Conservation (phyloP, 2,113 vertebrate species). For the Litocranius walleri region DNA sequence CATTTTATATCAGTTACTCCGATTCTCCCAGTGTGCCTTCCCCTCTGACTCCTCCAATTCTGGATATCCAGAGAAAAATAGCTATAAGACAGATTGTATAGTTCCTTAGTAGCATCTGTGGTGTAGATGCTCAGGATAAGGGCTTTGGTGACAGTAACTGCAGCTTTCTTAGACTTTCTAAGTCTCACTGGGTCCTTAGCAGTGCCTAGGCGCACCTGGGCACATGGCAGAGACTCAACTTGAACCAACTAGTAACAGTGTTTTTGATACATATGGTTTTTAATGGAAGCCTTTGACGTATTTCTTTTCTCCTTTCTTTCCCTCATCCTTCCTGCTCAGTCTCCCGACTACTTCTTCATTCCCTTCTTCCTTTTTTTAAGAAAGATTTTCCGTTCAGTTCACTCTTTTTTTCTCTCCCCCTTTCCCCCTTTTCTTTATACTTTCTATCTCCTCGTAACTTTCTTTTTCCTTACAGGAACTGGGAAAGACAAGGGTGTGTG, state of each 20-base stretch:
- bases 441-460: constrained; percentile 60
- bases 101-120: not conserved
- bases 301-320: constrained; percentile 66
- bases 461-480: constrained; percentile 75
- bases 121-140: not conserved
- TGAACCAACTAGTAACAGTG: not conserved
- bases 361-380: not conserved
- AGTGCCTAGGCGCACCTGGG: not conserved
- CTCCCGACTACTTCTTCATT: constrained; percentile 34
- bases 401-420: not conserved
- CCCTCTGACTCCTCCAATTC: not conserved
- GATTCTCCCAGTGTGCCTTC: constrained; percentile 53
- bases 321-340: constrained; percentile 49
- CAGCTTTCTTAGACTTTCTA: not conserved
- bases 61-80: not conserved
- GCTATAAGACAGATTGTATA: not conserved
- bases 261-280: not conserved
- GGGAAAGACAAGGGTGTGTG: constrained; percentile 82
- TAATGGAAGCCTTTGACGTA: not conserved
- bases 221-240: not conserved
- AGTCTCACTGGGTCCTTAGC: not conserved
- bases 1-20: constrained; percentile 59
- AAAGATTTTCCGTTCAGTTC: not conserved
- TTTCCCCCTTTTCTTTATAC: not conserved
- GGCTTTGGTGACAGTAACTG: not conserved